Evolutionary conservation across 2,888 invertebrate species (phyloP).

Genomic region (Melipona beecheii): DNA sequence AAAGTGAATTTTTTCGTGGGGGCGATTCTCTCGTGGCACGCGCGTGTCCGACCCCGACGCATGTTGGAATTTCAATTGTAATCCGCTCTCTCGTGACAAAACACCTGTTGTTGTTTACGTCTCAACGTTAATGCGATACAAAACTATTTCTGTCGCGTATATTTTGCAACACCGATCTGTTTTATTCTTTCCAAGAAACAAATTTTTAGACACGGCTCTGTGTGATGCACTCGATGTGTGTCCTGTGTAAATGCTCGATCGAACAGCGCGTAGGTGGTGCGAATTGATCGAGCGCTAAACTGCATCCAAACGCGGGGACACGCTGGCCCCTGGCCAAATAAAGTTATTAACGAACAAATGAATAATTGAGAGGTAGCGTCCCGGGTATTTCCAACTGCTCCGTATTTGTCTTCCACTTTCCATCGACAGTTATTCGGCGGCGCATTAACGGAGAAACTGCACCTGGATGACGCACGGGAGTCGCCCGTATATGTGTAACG

Average conservation of each 20-base stretch:
- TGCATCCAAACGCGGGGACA: neutral
- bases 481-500: constrained; percentile 43
- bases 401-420: constrained; percentile 56
- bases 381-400: constrained; percentile 37
- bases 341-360: constrained; percentile 48
- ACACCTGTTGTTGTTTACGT: too few species aligned
- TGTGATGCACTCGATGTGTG: too few species aligned
- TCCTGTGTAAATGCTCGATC: neutral
- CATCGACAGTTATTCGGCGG: constrained; percentile 41
- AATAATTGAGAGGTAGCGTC: constrained; percentile 39
- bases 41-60: neutral
- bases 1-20: neutral
- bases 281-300: constrained; percentile 25
- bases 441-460: constrained; percentile 56
- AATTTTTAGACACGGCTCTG: too few species aligned
- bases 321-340: constrained; percentile 17
- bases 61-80: neutral
- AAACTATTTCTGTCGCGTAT: neutral
- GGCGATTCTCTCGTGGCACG: neutral
- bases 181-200: too few species aligned
- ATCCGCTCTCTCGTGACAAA: neutral
- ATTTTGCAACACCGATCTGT: neutral
- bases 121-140: neutral
- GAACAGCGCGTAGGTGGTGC: too few species aligned
- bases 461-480: constrained; percentile 54